phyloP scores from a whole-genome alignment of 2,888 invertebrate species.

The Xanthorhoe spadicearia region DNA sequence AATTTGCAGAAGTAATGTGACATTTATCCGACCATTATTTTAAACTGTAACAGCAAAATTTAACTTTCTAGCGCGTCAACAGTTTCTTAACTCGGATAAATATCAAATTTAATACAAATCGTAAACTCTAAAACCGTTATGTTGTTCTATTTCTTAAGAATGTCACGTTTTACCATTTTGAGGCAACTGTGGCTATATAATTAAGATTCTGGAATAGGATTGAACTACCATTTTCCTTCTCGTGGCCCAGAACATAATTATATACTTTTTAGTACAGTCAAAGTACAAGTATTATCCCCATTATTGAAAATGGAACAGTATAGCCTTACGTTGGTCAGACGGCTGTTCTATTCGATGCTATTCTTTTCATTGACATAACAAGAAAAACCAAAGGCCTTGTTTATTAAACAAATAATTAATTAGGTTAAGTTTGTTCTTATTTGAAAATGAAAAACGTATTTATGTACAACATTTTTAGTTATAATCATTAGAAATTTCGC shows the following conservation, averaged over 20 bases:
- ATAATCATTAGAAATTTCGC: too few species aligned
- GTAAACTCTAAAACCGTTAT: constrained; percentile 40
- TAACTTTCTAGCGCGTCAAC: constrained; percentile 6
- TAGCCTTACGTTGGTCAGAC: too few species aligned
- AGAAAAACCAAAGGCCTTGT: too few species aligned
- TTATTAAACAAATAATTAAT: too few species aligned
- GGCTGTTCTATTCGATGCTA: too few species aligned
- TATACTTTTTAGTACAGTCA: not conserved
- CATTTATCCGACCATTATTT: not conserved
- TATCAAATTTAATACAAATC: constrained; percentile 37
- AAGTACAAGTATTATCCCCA: too few species aligned
- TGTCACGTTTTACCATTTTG: constrained; percentile 61
- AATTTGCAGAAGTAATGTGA: not conserved
- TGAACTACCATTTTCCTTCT: constrained; percentile 45
- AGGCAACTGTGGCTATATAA: constrained; percentile 59
- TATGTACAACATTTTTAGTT: too few species aligned
- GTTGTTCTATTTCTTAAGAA: constrained; percentile 48
- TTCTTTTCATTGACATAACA: too few species aligned
- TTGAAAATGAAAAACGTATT: too few species aligned
- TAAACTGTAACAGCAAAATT: constrained; percentile 4
- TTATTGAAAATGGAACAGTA: too few species aligned
- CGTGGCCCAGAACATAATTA: constrained; percentile 29
- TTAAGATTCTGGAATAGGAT: constrained; percentile 54
- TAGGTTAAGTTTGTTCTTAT: too few species aligned
- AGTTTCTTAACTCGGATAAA: constrained; percentile 28